These are phyloP conservation scores for Tridacna gigas DNA, from an alignment of 2,888 invertebrate species.

Conservation along the genomic window DNA sequence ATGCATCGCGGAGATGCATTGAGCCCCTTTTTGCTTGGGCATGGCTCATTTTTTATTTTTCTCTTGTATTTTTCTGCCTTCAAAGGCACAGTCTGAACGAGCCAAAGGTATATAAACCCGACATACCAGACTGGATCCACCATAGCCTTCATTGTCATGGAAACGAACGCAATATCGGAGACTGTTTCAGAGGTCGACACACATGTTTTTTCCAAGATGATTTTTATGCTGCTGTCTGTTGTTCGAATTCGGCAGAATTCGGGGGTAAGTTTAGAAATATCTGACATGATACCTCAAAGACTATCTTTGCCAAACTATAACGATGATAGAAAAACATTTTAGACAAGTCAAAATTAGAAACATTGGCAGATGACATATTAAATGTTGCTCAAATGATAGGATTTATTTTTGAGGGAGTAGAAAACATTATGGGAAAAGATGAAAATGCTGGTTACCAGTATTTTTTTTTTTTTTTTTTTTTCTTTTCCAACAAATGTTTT, in stretches of 20 bases:
- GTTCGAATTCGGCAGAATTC: background rate
- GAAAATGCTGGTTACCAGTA: no score
- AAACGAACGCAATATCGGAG: slow-evolving; percentile 8
- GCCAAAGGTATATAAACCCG: background rate
- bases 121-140: slow-evolving; percentile 14
- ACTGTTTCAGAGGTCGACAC: background rate
- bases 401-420: background rate
- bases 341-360: background rate
- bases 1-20: no score
- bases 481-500: no score
- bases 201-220: background rate
- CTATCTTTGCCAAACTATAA: no score
- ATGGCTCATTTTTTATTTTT: no score
- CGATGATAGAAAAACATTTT: background rate
- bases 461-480: no score
- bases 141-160: background rate
- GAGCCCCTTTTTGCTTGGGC: no score
- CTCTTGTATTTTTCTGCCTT: background rate
- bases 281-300: background rate
- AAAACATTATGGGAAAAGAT: background rate
- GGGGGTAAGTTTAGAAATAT: background rate
- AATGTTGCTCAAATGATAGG: background rate
- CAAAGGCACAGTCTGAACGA: slow-evolving; percentile 2
- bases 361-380: background rate
- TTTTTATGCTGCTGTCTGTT: slow-evolving; percentile 13